These are phyloP conservation scores for Hyalella azteca DNA, from an alignment of 2,888 invertebrate species.

Conservation along the genomic window DNA sequence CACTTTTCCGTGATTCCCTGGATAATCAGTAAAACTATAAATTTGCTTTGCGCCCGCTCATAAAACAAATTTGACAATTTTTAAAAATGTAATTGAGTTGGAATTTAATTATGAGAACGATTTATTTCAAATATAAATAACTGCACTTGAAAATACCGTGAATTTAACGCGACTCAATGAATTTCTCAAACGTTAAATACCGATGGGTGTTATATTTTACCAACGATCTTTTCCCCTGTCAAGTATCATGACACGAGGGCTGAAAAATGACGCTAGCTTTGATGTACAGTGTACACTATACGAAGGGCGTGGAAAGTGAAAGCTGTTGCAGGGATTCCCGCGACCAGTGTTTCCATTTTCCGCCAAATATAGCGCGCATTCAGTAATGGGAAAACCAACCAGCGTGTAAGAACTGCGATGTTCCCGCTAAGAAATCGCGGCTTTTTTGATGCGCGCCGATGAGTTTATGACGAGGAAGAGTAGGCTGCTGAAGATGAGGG, in stretches of 20 bases:
- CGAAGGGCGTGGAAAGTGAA: background rate
- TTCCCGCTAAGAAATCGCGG: constrained; percentile 19
- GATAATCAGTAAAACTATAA: constrained; percentile 21
- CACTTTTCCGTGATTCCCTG: constrained; percentile 7
- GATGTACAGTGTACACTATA: background rate
- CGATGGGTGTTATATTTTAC: no score
- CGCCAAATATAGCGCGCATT: constrained; percentile 27
- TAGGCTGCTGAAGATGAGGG: constrained; percentile 24
- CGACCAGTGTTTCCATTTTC: constrained; percentile 32
- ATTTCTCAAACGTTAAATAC: no score
- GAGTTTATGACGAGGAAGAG: constrained; percentile 18
- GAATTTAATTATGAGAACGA: no score
- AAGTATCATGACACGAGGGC: background rate
- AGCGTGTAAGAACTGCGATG: constrained; percentile 22
- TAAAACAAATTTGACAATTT: no score
- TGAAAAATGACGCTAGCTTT: background rate
- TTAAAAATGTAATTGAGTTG: no score
- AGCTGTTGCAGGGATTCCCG: background rate
- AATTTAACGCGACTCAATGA: no score
- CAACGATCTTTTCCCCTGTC: no score
- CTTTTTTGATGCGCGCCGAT: constrained; percentile 17
- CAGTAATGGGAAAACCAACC: constrained; percentile 29
- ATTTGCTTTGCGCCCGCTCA: no score
- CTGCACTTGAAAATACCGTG: no score
- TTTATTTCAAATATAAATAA: no score